phyloP scores from a whole-genome alignment of 2,113 vertebrate genomes.

The Sigmodon hispidus region DNA sequence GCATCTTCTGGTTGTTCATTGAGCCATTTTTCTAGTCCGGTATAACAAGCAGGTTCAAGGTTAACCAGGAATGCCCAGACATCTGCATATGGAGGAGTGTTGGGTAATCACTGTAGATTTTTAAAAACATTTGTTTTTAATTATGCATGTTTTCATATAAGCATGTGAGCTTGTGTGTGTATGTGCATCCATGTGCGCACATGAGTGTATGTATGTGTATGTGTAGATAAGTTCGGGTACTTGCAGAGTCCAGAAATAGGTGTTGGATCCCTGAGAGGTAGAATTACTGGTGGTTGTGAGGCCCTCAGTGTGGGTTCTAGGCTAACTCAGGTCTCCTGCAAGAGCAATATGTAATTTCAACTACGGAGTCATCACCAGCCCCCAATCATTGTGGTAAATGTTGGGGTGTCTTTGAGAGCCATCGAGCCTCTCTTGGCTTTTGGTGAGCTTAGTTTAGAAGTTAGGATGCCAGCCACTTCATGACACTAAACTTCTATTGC shows the following conservation, averaged over 20 bases:
- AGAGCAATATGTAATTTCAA: background rate
- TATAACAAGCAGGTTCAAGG: background rate
- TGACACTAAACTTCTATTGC: background rate
- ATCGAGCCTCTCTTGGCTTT: background rate
- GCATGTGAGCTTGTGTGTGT: background rate
- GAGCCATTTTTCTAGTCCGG: background rate
- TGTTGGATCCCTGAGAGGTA: background rate
- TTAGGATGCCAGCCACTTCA: background rate
- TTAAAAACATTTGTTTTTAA: background rate
- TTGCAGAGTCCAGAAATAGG: background rate
- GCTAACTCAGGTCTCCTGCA: background rate
- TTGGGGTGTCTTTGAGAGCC: background rate
- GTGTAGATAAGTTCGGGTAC: background rate
- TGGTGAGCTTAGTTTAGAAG: background rate
- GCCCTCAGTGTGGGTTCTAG: background rate
- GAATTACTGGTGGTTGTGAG: no score
- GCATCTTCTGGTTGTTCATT: background rate
- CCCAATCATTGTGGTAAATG: background rate
- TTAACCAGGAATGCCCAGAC: background rate
- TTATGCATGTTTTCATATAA: accelerated
- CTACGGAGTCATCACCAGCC: no score
- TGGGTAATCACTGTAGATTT: background rate
- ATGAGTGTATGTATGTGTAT: background rate
- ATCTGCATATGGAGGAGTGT: background rate
- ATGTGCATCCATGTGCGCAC: background rate